phyloP scores from a whole-genome alignment of 1,140 invertebrate species.

The Branchinecta lindahli region DNA sequence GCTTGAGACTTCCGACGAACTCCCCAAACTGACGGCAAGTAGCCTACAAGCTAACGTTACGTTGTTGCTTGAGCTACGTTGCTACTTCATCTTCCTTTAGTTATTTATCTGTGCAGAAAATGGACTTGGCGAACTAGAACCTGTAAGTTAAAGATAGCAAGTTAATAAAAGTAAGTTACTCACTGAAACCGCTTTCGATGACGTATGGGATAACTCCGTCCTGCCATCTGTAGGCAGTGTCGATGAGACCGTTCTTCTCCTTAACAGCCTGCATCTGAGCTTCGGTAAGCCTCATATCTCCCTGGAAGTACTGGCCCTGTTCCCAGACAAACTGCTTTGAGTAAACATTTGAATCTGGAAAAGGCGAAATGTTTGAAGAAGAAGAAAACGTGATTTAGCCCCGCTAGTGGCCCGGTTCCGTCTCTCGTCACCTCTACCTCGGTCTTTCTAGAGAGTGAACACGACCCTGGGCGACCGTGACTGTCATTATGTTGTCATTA shows the following conservation, averaged over 20 bases:
- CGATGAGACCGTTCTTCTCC: conserved; percentile 26
- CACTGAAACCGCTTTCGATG: conserved; percentile 28
- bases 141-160: background rate
- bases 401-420: no score
- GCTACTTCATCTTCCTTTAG: background rate
- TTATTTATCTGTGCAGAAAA: background rate
- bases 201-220: conserved; percentile 30
- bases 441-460: no score
- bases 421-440: no score
- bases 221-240: conserved; percentile 26
- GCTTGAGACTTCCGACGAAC: background rate
- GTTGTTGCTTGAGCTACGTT: background rate
- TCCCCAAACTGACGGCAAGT: background rate
- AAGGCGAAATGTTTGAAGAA: no score
- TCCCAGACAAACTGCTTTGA: background rate
- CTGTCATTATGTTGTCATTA: no score
- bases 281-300: background rate
- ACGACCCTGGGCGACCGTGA: no score
- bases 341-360: background rate
- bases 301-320: background rate
- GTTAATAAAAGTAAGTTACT: background rate
- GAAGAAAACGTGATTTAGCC: no score
- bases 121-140: background rate
- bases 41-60: background rate
- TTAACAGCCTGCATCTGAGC: conserved; percentile 3